A percentile compares a stretch with the other conserved stretches of the same genome.
phyloP scores from a whole-genome alignment of 2,113 vertebrate genomes.

The Hirundichthys speculiger region DNA sequence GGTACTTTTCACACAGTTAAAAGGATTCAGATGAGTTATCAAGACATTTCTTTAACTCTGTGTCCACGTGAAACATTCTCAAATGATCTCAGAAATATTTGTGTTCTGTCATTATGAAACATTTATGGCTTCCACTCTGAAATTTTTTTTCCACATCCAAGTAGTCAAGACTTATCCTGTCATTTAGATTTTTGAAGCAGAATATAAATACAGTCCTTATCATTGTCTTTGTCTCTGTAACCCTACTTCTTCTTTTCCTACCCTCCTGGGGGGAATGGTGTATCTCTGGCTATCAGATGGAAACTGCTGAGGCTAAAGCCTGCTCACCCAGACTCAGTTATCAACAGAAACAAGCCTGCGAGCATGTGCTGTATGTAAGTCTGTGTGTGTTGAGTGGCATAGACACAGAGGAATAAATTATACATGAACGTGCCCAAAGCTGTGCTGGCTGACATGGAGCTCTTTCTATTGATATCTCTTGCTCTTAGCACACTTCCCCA shows the following conservation, averaged over 20 bases:
- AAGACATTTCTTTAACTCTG: no score
- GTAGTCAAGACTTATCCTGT: no score
- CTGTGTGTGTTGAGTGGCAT: conserved; percentile 19
- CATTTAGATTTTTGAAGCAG: no score
- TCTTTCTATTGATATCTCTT: conserved; percentile 58
- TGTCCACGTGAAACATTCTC: no score
- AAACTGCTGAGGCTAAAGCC: conserved; percentile 47
- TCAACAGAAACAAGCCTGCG: conserved; percentile 17
- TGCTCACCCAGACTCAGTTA: conserved; percentile 40
- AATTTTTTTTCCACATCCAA: no score
- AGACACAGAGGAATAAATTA: conserved; percentile 59
- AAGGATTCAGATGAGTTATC: no score
- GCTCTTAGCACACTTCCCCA: conserved; percentile 56
- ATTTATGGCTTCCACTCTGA: no score
- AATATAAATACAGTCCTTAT: conserved; percentile 21
- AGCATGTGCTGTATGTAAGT: conserved; percentile 4
- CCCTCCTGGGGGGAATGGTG: conserved; percentile 15
- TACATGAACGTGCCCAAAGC: conserved; percentile 57
- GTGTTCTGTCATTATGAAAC: no score
- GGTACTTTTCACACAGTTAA: no score
- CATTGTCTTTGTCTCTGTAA: no score
- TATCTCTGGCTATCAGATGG: conserved; percentile 58
- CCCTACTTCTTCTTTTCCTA: no score
- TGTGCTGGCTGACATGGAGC: conserved; percentile 49
- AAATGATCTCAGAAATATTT: no score